These are phyloP conservation scores for Nomada fabriciana DNA, from an alignment of 2,888 invertebrate genomes.

Conservation along the genomic window DNA sequence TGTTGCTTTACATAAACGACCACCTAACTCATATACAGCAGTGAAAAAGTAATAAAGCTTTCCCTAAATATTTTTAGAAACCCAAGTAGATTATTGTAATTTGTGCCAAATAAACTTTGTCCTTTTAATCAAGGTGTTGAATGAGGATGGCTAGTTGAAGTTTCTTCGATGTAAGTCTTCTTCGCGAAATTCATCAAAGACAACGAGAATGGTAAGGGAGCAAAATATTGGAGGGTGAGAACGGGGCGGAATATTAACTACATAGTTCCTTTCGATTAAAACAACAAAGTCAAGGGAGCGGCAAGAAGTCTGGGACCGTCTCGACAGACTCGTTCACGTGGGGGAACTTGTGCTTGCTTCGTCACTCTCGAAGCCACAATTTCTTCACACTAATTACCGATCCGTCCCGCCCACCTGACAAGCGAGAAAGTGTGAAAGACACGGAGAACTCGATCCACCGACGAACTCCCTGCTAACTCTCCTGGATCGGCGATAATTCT, in stretches of 20 bases:
- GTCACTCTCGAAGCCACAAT: conserved; percentile 64
- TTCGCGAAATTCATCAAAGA: conserved; percentile 5
- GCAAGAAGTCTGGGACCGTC: conserved; percentile 62
- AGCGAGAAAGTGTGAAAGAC: conserved; percentile 61
- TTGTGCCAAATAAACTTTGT: not conserved
- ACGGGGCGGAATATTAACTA: conserved; percentile 44
- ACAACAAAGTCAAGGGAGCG: conserved; percentile 49
- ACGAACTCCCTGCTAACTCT: not conserved
- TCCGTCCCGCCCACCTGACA: conserved; percentile 67
- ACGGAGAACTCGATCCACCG: conserved; percentile 7
- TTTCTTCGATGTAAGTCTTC: too few relatives aligned
- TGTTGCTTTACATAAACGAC: not conserved
- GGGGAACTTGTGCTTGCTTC: conserved; percentile 66
- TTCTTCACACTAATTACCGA: conserved; percentile 68
- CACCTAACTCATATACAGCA: too few relatives aligned
- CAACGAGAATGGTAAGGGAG: too few relatives aligned
- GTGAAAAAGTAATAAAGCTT: too few relatives aligned
- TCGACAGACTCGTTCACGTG: conserved; percentile 61
- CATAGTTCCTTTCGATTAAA: conserved; percentile 61
- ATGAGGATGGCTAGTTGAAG: too few relatives aligned
- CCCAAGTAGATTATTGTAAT: not conserved
- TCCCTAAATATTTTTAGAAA: not conserved
- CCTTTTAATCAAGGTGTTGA: too few relatives aligned
- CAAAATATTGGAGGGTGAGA: too few relatives aligned
- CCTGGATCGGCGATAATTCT: not conserved